Percentiles rank a stretch among this genome's conserved stretches.
phyloP scores from a whole-genome alignment of 2,797 vertebrate genomes.

The Sternotherus odoratus region DNA sequence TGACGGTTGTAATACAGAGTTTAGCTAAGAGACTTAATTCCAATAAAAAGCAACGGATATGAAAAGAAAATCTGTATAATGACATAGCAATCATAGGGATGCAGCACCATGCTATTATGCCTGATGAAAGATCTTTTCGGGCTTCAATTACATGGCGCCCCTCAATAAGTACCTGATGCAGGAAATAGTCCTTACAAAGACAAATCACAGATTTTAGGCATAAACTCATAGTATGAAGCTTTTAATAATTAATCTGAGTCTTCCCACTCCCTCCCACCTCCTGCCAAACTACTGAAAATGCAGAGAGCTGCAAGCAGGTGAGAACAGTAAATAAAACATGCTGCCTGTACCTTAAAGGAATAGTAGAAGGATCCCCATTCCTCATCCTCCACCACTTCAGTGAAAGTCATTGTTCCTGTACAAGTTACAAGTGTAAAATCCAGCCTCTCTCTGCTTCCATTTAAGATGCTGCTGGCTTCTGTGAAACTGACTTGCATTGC shows the following conservation, averaged over 20 bases:
- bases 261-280: background rate
- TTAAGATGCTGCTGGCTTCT: constrained; percentile 55
- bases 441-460: background rate
- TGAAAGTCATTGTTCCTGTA: constrained; percentile 64
- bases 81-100: background rate
- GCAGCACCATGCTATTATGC: background rate
- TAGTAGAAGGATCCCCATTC: constrained; percentile 80
- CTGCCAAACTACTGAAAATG: background rate
- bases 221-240: background rate
- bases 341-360: constrained; percentile 74
- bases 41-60: background rate
- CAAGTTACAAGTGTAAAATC: constrained; percentile 63
- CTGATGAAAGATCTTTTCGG: background rate
- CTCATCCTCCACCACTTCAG: constrained; percentile 67
- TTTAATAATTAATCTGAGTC: background rate
- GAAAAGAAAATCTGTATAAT: background rate
- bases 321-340: constrained; percentile 31
- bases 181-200: background rate
- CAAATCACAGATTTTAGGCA: background rate
- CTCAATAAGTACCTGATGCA: background rate
- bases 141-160: background rate
- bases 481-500: constrained; percentile 71
- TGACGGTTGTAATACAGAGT: background rate
- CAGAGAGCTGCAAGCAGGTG: background rate
- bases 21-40: background rate